Conservation (phyloP, 53 echinoderm and acorn worm genomes). For the Echinometra lucunter region DNA sequence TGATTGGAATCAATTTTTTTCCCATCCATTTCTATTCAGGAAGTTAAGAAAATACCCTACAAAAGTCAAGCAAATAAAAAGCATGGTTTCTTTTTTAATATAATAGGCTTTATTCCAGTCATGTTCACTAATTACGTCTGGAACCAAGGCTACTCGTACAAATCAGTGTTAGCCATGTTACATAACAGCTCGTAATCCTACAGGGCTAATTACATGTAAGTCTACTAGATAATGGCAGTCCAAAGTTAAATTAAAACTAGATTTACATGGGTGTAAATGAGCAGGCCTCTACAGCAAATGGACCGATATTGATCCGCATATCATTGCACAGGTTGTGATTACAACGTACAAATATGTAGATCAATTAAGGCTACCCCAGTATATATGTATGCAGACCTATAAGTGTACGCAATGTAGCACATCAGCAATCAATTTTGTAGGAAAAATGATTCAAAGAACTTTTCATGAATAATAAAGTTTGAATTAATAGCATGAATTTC, state of each 20-base stretch:
- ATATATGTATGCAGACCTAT: neutral
- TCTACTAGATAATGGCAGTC: neutral
- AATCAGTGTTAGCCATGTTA: neutral
- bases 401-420: no score
- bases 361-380: neutral
- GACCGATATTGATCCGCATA: slow-evolving; percentile 41
- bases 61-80: no score
- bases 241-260: slow-evolving; percentile 29
- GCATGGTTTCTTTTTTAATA: no score
- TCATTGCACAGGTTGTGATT: slow-evolving; percentile 27
- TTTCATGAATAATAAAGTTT: no score
- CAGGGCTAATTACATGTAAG: slow-evolving; percentile 35
- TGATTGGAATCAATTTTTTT: no score
- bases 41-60: no score
- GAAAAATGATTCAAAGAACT: no score
- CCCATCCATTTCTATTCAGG: no score
- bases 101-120: neutral
- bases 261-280: neutral
- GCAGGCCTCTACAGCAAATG: slow-evolving; percentile 4
- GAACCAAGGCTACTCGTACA: neutral
- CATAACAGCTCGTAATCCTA: slow-evolving; percentile 39
- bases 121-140: neutral
- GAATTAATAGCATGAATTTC: no score
- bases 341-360: neutral
- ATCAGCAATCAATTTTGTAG: no score